These are phyloP conservation scores for Shargacucullia verbasci DNA, from an alignment of 2,888 invertebrate species.

Conservation along the genomic window DNA sequence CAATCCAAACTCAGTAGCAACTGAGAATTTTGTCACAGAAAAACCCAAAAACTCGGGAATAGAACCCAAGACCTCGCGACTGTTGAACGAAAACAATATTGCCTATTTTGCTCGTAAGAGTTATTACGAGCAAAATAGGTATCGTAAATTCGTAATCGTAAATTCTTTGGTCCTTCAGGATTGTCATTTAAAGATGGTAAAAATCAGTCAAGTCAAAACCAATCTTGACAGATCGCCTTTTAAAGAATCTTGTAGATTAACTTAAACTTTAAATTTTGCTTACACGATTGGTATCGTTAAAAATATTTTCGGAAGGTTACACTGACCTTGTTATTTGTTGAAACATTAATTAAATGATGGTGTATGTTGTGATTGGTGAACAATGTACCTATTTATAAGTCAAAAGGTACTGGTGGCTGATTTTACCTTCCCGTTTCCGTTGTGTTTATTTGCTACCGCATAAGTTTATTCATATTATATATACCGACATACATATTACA, in stretches of 20 bases:
- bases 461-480: neutral
- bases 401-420: neutral
- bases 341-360: conserved; percentile 12
- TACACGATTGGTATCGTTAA: conserved; percentile 1
- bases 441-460: neutral
- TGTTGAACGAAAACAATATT: too few relatives aligned
- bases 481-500: too few relatives aligned
- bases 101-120: too few relatives aligned
- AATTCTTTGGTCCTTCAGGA: too few relatives aligned
- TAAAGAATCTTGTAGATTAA: neutral
- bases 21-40: too few relatives aligned
- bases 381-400: conserved; percentile 20
- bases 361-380: conserved; percentile 4
- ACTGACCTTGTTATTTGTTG: conserved; percentile 19
- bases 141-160: too few relatives aligned
- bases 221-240: neutral
- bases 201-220: neutral
- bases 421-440: conserved; percentile 23
- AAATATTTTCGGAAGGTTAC: conserved; percentile 15
- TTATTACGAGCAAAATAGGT: too few relatives aligned
- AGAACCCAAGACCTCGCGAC: too few relatives aligned
- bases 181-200: too few relatives aligned
- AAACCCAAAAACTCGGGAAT: too few relatives aligned
- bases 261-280: conserved; percentile 34
- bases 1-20: too few relatives aligned